Conservation (phyloP, 2,797 vertebrate species). For the Perodicticus potto region DNA sequence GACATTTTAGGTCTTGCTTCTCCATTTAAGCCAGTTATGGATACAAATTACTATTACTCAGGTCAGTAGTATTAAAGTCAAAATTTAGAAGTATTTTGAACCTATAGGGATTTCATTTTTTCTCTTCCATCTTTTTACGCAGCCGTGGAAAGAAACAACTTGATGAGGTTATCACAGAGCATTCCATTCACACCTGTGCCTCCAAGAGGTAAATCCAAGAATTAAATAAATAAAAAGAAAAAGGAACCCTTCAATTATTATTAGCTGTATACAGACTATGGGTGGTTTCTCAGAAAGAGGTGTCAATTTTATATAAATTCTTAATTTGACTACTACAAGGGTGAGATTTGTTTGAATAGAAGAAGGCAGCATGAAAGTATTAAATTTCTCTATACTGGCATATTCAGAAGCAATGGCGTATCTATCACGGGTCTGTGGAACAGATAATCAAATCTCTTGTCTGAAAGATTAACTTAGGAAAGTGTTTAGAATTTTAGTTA, state of each 20-base stretch:
- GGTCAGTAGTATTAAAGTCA: conserved; percentile 89
- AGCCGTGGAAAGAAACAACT: conserved; percentile 99
- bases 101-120: conserved; percentile 65
- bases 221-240: background rate
- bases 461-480: background rate
- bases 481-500: background rate
- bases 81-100: conserved; percentile 65
- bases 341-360: background rate
- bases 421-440: background rate
- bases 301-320: conserved; percentile 20
- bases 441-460: background rate
- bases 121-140: conserved; percentile 77
- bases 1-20: conserved; percentile 95
- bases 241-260: background rate
- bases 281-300: background rate
- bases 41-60: conserved; percentile 97
- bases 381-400: conserved; percentile 1
- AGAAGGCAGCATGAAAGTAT: background rate
- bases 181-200: conserved; percentile 99
- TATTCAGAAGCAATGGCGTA: background rate
- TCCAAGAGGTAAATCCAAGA: conserved; percentile 94
- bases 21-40: conserved; percentile 97
- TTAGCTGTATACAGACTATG: background rate
- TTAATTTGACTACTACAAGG: background rate
- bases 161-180: conserved; percentile 99